A percentile compares a stretch with the other conserved stretches of the same genome.
Evolutionary conservation across 2,797 vertebrate genomes (phyloP).

Genomic region (Phalanger gymnotis): DNA sequence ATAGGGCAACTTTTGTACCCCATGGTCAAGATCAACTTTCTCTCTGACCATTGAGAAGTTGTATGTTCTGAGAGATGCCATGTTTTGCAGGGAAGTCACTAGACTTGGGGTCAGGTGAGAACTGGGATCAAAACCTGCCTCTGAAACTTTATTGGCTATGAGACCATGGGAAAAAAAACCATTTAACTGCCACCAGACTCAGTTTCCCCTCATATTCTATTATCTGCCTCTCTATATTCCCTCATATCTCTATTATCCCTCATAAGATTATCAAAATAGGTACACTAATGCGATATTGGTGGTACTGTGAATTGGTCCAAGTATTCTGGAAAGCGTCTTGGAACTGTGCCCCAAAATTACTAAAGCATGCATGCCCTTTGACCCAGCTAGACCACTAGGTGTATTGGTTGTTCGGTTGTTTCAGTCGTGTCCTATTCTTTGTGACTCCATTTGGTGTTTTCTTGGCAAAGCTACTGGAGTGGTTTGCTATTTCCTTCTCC

Average conservation of each 20-base stretch:
- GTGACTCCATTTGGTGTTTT: too few relatives aligned
- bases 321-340: background rate
- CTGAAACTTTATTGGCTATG: background rate
- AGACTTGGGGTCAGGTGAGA: background rate
- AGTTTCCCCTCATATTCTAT: too few relatives aligned
- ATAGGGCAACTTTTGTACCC: background rate
- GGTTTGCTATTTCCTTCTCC: too few relatives aligned
- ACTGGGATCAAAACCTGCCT: background rate
- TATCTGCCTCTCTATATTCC: too few relatives aligned
- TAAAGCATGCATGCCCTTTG: background rate
- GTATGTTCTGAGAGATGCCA: too few relatives aligned
- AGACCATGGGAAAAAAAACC: background rate
- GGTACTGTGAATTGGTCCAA: background rate
- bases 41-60: background rate
- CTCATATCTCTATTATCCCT: background rate
- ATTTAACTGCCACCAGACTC: background rate
- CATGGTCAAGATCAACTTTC: background rate
- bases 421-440: too few relatives aligned
- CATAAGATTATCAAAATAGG: background rate
- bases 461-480: too few relatives aligned
- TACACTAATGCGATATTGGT: background rate
- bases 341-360: background rate
- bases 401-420: background rate
- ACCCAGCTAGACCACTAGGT: background rate
- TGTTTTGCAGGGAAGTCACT: background rate